phyloP scores from a whole-genome alignment of 2,113 vertebrate species.

The Daphoenositta chrysoptera region DNA sequence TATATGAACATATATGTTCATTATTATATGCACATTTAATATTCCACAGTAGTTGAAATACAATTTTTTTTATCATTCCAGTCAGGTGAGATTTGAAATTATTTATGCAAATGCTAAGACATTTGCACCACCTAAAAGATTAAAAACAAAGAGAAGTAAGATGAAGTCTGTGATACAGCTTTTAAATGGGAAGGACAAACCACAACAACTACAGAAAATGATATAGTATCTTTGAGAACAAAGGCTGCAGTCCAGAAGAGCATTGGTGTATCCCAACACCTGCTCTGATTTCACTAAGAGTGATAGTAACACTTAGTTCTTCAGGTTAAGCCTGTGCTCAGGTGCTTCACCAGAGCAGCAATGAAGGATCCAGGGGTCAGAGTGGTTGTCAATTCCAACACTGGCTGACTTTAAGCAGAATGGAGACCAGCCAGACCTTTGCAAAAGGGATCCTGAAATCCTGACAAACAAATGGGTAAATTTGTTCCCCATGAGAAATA shows the following conservation, averaged over 20 bases:
- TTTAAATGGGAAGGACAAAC: background rate
- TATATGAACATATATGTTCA: background rate
- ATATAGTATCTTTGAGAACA: background rate
- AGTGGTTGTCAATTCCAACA: accelerated
- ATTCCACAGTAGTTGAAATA: background rate
- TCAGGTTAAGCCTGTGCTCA: background rate
- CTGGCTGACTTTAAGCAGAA: background rate
- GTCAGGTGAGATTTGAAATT: background rate
- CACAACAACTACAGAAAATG: accelerated
- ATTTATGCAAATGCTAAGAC: background rate
- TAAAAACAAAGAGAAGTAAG: background rate
- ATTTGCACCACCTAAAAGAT: background rate
- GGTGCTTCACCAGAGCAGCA: background rate
- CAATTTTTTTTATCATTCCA: background rate
- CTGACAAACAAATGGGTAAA: background rate
- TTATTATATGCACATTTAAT: background rate
- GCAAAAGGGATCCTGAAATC: background rate
- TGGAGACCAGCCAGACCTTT: background rate
- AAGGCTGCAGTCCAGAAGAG: background rate
- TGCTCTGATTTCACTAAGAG: background rate
- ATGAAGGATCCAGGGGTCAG: background rate
- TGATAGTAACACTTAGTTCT: background rate
- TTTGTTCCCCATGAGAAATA: background rate
- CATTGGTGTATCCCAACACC: background rate
- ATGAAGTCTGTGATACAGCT: background rate